Evolutionary conservation across 2,888 invertebrate species (phyloP).

Genomic region (Bembecia ichneumoniformis): DNA sequence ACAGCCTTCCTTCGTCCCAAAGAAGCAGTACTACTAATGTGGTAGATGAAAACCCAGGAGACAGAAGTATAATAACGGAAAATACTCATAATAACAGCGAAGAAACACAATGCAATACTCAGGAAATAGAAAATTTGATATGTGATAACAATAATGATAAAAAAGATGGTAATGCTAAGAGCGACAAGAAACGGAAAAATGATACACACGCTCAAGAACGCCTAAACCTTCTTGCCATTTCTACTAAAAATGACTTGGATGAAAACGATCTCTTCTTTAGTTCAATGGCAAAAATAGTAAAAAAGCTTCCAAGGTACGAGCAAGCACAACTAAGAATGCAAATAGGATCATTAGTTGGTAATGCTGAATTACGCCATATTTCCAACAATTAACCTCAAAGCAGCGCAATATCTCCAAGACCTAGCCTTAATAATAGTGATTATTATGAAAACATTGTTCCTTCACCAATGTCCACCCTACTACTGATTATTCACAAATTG

Average conservation of each 20-base stretch:
- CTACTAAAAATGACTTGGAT: constrained; percentile 13
- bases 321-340: constrained; percentile 21
- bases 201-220: constrained; percentile 8
- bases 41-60: constrained; percentile 5
- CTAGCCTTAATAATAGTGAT: neutral
- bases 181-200: constrained; percentile 7
- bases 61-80: constrained; percentile 1
- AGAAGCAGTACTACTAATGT: constrained; percentile 13
- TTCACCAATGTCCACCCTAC: constrained; percentile 3
- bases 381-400: constrained; percentile 3
- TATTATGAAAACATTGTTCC: constrained; percentile 4
- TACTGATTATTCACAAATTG: neutral
- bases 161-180: constrained; percentile 1
- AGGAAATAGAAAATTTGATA: constrained; percentile 1
- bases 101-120: neutral
- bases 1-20: constrained; percentile 13
- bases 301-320: constrained; percentile 22
- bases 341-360: constrained; percentile 19
- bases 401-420: neutral
- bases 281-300: constrained; percentile 28
- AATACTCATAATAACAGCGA: neutral
- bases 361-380: constrained; percentile 15
- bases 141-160: neutral
- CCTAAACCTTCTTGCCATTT: constrained; percentile 4
- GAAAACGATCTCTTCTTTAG: constrained; percentile 23